Evolutionary conservation across 2,113 vertebrate genomes (phyloP).

Genomic region (Petrocephalus zakoni): DNA sequence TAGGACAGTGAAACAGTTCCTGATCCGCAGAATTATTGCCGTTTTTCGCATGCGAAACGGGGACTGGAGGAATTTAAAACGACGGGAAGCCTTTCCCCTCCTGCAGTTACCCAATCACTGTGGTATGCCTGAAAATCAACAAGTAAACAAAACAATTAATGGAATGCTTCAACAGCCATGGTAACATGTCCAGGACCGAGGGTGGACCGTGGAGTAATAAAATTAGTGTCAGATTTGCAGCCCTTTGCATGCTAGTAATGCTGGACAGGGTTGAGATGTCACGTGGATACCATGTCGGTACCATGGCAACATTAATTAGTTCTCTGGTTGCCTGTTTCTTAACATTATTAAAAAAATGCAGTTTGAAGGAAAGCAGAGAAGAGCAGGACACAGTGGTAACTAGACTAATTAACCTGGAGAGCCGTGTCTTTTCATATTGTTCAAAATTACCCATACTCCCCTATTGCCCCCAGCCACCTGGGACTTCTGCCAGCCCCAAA

Average conservation of each 20-base stretch:
- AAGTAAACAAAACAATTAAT: not conserved
- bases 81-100: not conserved
- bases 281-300: not conserved
- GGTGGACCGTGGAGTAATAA: not conserved
- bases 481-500: constrained; percentile 31
- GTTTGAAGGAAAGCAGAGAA: not conserved
- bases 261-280: not conserved
- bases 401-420: not conserved
- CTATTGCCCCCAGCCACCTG: not conserved
- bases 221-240: not conserved
- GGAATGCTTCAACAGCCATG: not conserved
- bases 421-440: not conserved
- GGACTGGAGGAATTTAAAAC: not conserved
- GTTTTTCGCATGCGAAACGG: not conserved
- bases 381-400: not conserved
- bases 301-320: not conserved
- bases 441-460: not conserved
- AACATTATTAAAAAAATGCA: not conserved
- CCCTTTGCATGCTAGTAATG: not conserved
- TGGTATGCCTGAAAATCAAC: not conserved
- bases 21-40: not conserved
- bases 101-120: not conserved
- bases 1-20: not conserved
- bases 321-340: not conserved
- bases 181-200: not conserved